Evolutionary conservation across 1,140 invertebrate genomes (phyloP).

Genomic region (Archegozetes longisetosus): DNA sequence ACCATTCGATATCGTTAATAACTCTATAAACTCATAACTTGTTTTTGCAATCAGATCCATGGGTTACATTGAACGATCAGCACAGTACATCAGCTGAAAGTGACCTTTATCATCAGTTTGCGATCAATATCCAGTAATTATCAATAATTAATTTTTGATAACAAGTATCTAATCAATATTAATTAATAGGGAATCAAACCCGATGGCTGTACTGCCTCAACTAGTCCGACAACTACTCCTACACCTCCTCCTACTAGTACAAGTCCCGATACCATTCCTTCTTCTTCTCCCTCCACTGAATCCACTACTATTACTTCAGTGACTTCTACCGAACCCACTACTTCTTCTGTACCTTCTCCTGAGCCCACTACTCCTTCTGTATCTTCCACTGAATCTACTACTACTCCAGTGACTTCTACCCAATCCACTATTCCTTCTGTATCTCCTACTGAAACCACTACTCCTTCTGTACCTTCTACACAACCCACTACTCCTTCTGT

Average conservation of each 20-base stretch:
- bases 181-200: background rate
- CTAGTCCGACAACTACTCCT: background rate
- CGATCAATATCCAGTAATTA: background rate
- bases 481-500: background rate
- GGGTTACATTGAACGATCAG: background rate
- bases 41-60: no score
- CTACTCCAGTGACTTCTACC: no score
- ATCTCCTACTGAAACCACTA: background rate
- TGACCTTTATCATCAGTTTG: background rate
- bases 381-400: no score
- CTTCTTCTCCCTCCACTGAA: no score
- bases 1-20: background rate
- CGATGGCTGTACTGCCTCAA: background rate
- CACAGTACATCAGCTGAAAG: background rate
- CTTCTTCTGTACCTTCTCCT: no score
- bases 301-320: no score
- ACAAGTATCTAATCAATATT: background rate
- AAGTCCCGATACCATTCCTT: no score
- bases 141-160: background rate
- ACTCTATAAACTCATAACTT: background rate
- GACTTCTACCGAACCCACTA: no score
- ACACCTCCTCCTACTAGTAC: background rate
- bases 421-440: background rate
- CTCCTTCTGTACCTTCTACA: background rate
- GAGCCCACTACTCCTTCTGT: no score